Percentiles rank a stretch among this genome's conserved stretches.
phyloP scores from a whole-genome alignment of 2,113 vertebrate species.

The Chlamydotis undulata region DNA sequence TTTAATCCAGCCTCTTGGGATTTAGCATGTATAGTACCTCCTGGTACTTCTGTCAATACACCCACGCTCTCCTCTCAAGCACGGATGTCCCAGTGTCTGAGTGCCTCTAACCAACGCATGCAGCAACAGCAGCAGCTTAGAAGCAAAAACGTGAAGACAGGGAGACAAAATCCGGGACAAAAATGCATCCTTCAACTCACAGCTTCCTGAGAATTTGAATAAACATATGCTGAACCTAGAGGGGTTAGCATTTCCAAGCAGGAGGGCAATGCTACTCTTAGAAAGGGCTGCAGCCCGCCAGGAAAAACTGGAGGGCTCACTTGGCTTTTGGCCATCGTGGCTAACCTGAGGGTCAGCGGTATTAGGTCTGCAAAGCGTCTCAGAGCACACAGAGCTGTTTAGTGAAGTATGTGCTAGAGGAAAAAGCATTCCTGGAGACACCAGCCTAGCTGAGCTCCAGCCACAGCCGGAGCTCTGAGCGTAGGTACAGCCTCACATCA shows the following conservation, averaged over 20 bases:
- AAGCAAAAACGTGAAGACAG: not conserved
- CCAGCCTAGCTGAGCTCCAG: not conserved
- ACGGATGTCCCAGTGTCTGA: not conserved
- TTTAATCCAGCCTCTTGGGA: not conserved
- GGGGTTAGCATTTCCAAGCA: not conserved
- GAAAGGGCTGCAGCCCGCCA: not conserved
- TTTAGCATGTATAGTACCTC: not conserved
- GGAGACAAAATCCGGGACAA: not conserved
- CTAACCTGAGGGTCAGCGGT: not conserved
- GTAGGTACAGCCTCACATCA: not conserved
- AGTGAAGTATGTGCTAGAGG: not conserved
- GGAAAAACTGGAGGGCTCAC: not conserved
- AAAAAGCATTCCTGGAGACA: not conserved
- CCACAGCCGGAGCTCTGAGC: not conserved
- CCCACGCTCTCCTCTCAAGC: constrained; percentile 3
- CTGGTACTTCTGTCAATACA: constrained; percentile 1
- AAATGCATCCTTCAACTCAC: not conserved
- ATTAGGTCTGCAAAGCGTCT: not conserved
- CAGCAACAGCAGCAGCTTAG: not conserved
- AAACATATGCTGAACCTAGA: not conserved
- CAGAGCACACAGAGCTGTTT: not conserved
- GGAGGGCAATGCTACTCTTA: not conserved
- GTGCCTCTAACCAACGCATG: not conserved
- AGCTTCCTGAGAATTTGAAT: not conserved
- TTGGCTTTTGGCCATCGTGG: not conserved